Evolutionary conservation across 2,888 invertebrate species (phyloP).

Genomic region (Drosophila yooni): DNA sequence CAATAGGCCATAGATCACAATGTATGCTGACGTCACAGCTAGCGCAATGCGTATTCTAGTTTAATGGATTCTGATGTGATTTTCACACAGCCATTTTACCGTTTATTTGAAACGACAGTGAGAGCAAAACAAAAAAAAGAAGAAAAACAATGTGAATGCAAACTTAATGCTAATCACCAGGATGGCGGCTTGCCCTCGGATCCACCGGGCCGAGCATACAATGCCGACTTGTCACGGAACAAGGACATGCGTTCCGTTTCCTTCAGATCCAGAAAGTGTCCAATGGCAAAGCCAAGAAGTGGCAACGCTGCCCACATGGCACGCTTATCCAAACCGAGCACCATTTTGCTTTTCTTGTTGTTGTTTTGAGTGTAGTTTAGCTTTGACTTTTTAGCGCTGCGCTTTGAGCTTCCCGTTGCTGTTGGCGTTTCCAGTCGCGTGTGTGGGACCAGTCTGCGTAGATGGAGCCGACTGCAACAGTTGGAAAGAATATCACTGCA

Average conservation of each 20-base stretch:
- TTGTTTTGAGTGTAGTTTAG: slow-evolving; percentile 71
- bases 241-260: slow-evolving; percentile 90
- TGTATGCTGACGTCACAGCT: not conserved
- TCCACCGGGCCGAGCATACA: slow-evolving; percentile 89
- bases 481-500: slow-evolving; percentile 89
- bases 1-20: slow-evolving; percentile 17
- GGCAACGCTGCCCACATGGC: slow-evolving; percentile 87
- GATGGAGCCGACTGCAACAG: slow-evolving; percentile 87
- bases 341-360: slow-evolving; percentile 84
- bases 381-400: slow-evolving; percentile 56
- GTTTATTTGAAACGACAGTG: slow-evolving; percentile 58
- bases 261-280: slow-evolving; percentile 88
- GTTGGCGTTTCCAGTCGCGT: slow-evolving; percentile 88
- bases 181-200: slow-evolving; percentile 89
- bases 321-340: slow-evolving; percentile 87
- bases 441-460: slow-evolving; percentile 91
- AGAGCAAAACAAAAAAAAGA: slow-evolving; percentile 6
- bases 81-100: slow-evolving; percentile 59
- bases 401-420: slow-evolving; percentile 66
- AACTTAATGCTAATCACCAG: slow-evolving; percentile 86
- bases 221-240: slow-evolving; percentile 92
- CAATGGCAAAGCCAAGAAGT: slow-evolving; percentile 87
- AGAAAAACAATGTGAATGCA: slow-evolving; percentile 12
- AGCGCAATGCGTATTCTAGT: not conserved
- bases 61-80: slow-evolving; percentile 5